Evolutionary conservation across 2,113 vertebrate genomes (phyloP).

Genomic region (Choloepus hoffmanni): DNA sequence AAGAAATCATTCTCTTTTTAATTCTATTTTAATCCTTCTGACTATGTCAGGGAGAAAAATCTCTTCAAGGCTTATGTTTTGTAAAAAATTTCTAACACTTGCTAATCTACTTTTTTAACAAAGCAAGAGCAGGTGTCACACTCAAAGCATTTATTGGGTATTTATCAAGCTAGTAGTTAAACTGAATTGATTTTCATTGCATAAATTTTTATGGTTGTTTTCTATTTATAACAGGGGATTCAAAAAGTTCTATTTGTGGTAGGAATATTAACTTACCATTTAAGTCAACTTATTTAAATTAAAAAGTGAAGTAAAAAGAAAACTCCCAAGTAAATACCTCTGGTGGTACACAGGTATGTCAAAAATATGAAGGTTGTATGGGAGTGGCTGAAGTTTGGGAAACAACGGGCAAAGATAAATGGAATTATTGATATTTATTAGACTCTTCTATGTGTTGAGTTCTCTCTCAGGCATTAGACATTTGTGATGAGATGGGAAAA

Average conservation of each 20-base stretch:
- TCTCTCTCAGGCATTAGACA: background rate
- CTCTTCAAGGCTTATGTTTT: background rate
- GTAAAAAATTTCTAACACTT: background rate
- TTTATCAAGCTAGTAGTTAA: conserved; percentile 2
- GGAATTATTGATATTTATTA: background rate
- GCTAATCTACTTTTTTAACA: background rate
- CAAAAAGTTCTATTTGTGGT: background rate
- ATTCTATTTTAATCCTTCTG: conserved; percentile 23
- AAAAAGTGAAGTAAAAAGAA: background rate
- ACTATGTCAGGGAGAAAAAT: background rate
- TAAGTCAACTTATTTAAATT: conserved; percentile 34
- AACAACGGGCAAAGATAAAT: background rate
- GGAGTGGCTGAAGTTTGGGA: background rate
- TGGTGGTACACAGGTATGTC: background rate
- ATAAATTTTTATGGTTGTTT: background rate
- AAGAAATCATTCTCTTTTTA: background rate
- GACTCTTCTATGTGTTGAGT: background rate
- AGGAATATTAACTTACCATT: background rate
- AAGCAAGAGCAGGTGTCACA: background rate
- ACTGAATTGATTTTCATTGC: background rate
- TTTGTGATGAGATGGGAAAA: background rate
- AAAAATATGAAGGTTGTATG: background rate
- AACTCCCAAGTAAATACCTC: conserved; percentile 8
- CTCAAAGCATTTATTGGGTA: background rate
- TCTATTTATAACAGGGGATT: background rate